Conservation (phyloP, 1,140 invertebrate species). For the Drosophila parabipectinata region DNA sequence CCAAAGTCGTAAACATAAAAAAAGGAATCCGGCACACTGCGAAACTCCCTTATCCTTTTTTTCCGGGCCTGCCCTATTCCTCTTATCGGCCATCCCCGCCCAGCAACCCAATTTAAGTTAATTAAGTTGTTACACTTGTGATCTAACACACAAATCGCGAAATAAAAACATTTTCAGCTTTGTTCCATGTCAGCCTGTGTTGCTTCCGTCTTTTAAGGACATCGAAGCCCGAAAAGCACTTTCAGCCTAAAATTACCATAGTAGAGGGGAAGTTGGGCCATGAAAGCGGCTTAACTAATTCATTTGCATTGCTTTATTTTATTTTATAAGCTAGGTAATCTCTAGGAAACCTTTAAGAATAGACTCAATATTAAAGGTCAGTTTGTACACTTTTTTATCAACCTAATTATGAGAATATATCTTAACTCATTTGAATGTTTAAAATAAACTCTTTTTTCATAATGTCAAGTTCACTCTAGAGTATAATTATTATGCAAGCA, state of each 20-base stretch:
- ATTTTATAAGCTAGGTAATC: slow-evolving; percentile 12
- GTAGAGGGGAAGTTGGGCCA: background rate
- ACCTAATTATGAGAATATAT: background rate
- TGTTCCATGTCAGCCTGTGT: background rate
- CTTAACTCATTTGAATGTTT: background rate
- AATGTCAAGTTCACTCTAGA: slow-evolving; percentile 19
- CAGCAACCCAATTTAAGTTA: slow-evolving; percentile 69
- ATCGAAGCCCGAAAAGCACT: slow-evolving; percentile 14
- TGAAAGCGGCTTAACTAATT: slow-evolving; percentile 22
- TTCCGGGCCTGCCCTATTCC: background rate
- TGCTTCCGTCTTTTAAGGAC: background rate
- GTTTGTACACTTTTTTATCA: background rate
- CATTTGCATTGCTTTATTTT: slow-evolving; percentile 32
- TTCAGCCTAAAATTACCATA: slow-evolving; percentile 13
- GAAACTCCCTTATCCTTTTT: slow-evolving; percentile 4
- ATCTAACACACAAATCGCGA: slow-evolving; percentile 56
- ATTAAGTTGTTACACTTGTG: slow-evolving; percentile 67
- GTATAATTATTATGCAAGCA: slow-evolving; percentile 70
- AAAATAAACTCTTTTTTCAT: background rate
- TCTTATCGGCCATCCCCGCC: slow-evolving; percentile 23
- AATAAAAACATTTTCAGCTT: slow-evolving; percentile 13
- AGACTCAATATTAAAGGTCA: background rate
- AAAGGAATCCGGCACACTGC: slow-evolving; percentile 46
- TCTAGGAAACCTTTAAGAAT: background rate
- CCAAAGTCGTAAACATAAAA: slow-evolving; percentile 57